A percentile compares a stretch with the other conserved stretches of the same genome.
These are phyloP conservation scores for Priocnemis perturbator DNA, from an alignment of 2,888 invertebrate species.

Conservation along the genomic window DNA sequence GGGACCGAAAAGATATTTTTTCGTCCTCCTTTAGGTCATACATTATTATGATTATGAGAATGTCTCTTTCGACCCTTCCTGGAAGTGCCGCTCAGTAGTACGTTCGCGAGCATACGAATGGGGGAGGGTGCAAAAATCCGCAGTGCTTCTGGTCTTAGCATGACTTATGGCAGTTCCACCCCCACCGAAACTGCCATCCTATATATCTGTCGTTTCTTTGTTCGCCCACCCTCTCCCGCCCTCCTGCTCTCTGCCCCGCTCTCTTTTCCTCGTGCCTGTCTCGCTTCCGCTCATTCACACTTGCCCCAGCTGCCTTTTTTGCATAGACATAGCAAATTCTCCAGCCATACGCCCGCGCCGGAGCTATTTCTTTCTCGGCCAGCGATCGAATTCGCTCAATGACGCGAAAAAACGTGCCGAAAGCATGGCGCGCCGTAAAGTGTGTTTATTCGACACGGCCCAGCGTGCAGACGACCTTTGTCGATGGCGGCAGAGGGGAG, in stretches of 20 bases:
- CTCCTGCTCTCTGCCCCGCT: slow-evolving; percentile 11
- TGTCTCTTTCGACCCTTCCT: not conserved
- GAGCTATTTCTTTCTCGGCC: too few species aligned
- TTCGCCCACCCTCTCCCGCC: slow-evolving; percentile 8
- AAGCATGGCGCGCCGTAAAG: too few species aligned
- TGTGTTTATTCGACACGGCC: too few species aligned
- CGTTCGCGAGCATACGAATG: too few species aligned
- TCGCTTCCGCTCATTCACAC: slow-evolving; percentile 23
- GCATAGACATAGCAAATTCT: slow-evolving; percentile 13
- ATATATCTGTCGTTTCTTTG: slow-evolving; percentile 25
- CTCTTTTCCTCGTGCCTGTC: slow-evolving; percentile 2
- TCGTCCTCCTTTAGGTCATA: not conserved
- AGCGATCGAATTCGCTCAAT: too few species aligned
- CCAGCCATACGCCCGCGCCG: too few species aligned
- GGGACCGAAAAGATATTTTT: slow-evolving; percentile 1
- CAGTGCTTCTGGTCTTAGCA: slow-evolving; percentile 16
- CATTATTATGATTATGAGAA: slow-evolving; percentile 6
- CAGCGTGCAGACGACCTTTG: too few species aligned
- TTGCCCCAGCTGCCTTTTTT: slow-evolving; percentile 20
- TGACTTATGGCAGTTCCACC: slow-evolving; percentile 11
- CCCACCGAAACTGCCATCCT: slow-evolving; percentile 1
- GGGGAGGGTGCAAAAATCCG: slow-evolving; percentile 1
- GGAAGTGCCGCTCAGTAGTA: too few species aligned
- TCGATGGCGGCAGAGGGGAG: too few species aligned
- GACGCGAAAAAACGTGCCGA: too few species aligned